Percentiles rank a stretch among this genome's conserved stretches.
Evolutionary conservation across 2,113 vertebrate species (phyloP).

Genomic region (Gadus chalcogrammus): DNA sequence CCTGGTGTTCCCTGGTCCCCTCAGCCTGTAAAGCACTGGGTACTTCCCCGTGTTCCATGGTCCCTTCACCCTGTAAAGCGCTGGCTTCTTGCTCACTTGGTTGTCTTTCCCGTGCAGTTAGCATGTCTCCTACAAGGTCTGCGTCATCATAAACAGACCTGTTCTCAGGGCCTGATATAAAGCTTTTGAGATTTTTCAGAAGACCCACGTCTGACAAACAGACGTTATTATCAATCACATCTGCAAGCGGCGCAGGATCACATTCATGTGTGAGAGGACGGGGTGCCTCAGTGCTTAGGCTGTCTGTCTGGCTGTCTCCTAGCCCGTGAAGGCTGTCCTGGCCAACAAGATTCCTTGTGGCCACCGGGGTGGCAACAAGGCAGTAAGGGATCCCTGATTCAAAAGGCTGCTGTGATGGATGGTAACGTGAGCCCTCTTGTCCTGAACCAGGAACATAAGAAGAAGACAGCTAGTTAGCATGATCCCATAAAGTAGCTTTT

Average conservation of each 20-base stretch:
- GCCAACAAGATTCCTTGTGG: neutral
- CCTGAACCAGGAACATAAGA: constrained; percentile 27
- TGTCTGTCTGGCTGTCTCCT: neutral
- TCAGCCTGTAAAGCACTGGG: too few relatives aligned
- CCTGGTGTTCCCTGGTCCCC: too few relatives aligned
- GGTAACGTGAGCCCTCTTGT: neutral
- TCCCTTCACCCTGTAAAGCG: too few relatives aligned
- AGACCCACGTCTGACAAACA: constrained; percentile 17
- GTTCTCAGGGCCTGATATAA: constrained; percentile 32
- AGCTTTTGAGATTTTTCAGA: constrained; percentile 17
- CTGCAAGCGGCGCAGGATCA: neutral
- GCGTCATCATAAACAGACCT: constrained; percentile 28
- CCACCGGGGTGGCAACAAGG: neutral
- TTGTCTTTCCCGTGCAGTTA: neutral
- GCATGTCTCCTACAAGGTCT: neutral
- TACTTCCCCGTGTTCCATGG: too few relatives aligned
- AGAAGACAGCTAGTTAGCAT: neutral
- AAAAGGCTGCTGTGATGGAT: neutral
- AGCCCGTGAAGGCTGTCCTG: neutral
- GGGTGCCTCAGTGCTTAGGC: neutral
- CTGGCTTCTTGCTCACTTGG: neutral
- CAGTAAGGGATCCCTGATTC: neutral
- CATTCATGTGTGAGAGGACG: neutral
- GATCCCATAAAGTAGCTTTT: neutral
- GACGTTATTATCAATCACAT: constrained; percentile 36